phyloP scores from a whole-genome alignment of 2,113 vertebrate genomes.

The Apteryx owenii region DNA sequence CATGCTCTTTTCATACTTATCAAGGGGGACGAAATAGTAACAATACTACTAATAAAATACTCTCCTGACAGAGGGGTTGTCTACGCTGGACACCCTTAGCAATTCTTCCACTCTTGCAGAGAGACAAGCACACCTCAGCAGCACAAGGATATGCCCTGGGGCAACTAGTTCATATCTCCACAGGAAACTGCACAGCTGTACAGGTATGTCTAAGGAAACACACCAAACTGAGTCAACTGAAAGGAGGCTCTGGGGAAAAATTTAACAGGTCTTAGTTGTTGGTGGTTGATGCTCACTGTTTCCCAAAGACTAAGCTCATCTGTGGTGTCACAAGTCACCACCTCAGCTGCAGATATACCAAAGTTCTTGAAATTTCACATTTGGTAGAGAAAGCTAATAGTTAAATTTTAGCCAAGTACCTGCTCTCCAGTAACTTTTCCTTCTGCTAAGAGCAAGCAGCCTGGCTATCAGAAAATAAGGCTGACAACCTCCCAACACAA shows the following conservation, averaged over 20 bases:
- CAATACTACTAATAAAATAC: not conserved
- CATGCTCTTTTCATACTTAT: not conserved
- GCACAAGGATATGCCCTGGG: not conserved
- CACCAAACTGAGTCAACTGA: rapidly evolving
- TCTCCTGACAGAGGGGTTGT: not conserved
- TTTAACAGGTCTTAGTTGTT: not conserved
- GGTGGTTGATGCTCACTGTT: not conserved
- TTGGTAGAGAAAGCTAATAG: not conserved
- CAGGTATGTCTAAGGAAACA: not conserved
- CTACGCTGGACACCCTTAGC: not conserved
- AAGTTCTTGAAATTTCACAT: not conserved
- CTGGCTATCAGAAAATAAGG: not conserved
- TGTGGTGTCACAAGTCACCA: not conserved
- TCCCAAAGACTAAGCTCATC: not conserved
- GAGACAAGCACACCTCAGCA: not conserved
- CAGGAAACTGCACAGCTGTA: not conserved
- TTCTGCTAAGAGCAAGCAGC: not conserved
- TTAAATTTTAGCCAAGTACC: not conserved
- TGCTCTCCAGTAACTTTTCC: not conserved
- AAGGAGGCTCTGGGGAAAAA: not conserved
- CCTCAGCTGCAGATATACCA: not conserved
- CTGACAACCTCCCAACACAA: not conserved
- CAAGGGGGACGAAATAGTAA: not conserved
- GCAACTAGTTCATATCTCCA: not conserved
- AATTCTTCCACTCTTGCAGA: not conserved